phyloP scores from a whole-genome alignment of 2,113 vertebrate genomes.

The Xenopus tropicalis region DNA sequence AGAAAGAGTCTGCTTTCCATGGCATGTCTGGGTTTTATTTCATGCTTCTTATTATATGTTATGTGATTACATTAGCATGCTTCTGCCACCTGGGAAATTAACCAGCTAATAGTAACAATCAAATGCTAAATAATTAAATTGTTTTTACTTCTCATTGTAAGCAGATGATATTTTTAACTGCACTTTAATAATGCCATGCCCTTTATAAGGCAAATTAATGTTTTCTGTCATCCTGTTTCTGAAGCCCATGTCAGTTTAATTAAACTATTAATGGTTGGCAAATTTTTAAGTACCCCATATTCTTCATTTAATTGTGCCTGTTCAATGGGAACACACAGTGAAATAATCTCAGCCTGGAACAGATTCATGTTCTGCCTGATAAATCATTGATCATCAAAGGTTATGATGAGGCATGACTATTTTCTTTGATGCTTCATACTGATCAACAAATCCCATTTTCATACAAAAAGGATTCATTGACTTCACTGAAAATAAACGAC shows the following conservation, averaged over 20 bases:
- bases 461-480: constrained; percentile 51
- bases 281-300: constrained; percentile 70
- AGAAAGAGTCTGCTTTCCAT: neutral
- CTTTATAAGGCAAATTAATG: constrained; percentile 75
- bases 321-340: constrained; percentile 66
- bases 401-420: constrained; percentile 51
- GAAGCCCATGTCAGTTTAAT: constrained; percentile 74
- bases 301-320: constrained; percentile 70
- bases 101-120: constrained; percentile 63
- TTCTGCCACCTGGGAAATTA: constrained; percentile 41
- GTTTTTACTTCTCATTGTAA: constrained; percentile 67
- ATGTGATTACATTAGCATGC: constrained; percentile 12
- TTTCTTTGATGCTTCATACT: constrained; percentile 51
- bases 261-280: constrained; percentile 74
- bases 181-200: constrained; percentile 75
- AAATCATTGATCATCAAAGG: constrained; percentile 62
- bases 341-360: constrained; percentile 57
- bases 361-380: constrained; percentile 59
- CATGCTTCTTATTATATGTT: neutral
- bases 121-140: constrained; percentile 66
- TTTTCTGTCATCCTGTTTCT: constrained; percentile 68
- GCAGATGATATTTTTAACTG: constrained; percentile 71
- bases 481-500: constrained; percentile 55
- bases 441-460: constrained; percentile 57
- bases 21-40: neutral